phyloP scores from a whole-genome alignment of 2,888 invertebrate species.

The Nasonovia ribisnigri region DNA sequence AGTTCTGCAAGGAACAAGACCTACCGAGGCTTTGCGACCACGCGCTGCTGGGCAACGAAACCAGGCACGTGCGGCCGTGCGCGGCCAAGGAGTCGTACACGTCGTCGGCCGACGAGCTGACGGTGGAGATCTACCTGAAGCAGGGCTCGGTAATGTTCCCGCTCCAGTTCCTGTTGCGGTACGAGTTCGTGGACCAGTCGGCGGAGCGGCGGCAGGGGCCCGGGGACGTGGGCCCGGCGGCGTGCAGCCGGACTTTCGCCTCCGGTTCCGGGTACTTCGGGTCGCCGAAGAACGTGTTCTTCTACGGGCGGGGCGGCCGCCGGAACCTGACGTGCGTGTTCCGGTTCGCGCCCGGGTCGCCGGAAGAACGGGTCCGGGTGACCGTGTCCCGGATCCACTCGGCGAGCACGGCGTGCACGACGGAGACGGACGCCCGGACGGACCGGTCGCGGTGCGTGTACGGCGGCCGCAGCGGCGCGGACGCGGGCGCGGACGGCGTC shows the following conservation, averaged over 20 bases:
- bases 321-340: slow-evolving; percentile 82
- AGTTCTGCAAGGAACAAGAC: slow-evolving; percentile 79
- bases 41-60: slow-evolving; percentile 79
- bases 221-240: slow-evolving; percentile 68
- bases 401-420: slow-evolving; percentile 73
- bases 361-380: slow-evolving; percentile 43
- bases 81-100: slow-evolving; percentile 81
- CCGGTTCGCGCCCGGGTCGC: slow-evolving; percentile 78
- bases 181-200: slow-evolving; percentile 85
- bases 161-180: slow-evolving; percentile 82
- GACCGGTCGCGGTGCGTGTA: slow-evolving; percentile 80
- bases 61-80: slow-evolving; percentile 80
- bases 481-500: slow-evolving; percentile 76
- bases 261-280: slow-evolving; percentile 72
- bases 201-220: slow-evolving; percentile 76
- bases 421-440: slow-evolving; percentile 76
- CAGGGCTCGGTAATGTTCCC: slow-evolving; percentile 86
- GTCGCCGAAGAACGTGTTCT: slow-evolving; percentile 84
- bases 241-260: slow-evolving; percentile 75
- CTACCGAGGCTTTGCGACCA: slow-evolving; percentile 81
- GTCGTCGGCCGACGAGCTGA: slow-evolving; percentile 81
- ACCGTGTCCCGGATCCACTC: slow-evolving; percentile 24
- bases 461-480: slow-evolving; percentile 33
- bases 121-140: slow-evolving; percentile 81
- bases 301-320: slow-evolving; percentile 85